Conservation (phyloP, 2,797 vertebrate species). For the Discoglossus pictus region DNA sequence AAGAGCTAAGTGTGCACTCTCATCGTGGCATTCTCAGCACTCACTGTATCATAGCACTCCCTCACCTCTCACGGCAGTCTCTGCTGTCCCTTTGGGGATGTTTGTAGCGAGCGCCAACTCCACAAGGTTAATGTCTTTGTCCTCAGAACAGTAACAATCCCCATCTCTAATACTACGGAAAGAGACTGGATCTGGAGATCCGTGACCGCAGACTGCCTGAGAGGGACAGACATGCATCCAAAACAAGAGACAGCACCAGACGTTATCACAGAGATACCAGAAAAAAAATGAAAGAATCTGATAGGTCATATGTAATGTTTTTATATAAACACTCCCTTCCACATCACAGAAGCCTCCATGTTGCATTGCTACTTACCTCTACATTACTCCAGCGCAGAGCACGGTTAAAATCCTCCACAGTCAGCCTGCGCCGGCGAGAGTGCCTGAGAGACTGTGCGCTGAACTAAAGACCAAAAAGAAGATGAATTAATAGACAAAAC, state of each 20-base stretch:
- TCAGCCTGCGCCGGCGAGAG: constrained; percentile 85
- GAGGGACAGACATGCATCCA: background rate
- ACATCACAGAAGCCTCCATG: background rate
- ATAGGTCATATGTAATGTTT: no score
- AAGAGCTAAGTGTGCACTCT: constrained; percentile 10
- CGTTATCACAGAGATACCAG: background rate
- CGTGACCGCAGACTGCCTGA: constrained; percentile 83
- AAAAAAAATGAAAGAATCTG: no score
- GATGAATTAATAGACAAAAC: background rate
- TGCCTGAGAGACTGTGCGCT: constrained; percentile 93
- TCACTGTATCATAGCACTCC: no score
- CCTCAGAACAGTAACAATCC: constrained; percentile 86
- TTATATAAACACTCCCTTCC: no score
- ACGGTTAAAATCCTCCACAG: constrained; percentile 90
- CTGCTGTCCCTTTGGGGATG: constrained; percentile 89
- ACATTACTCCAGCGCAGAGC: constrained; percentile 91
- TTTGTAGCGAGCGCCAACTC: constrained; percentile 89
- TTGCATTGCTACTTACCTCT: constrained; percentile 68
- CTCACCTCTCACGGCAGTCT: constrained; percentile 74
- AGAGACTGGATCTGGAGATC: constrained; percentile 80
- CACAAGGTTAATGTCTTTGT: constrained; percentile 87
- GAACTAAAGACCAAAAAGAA: constrained; percentile 71
- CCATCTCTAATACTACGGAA: constrained; percentile 83
- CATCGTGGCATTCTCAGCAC: background rate
- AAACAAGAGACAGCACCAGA: background rate